Base-by-base conservation (phyloP, 2,888 invertebrate species). In the Xylota segnis region DNA sequence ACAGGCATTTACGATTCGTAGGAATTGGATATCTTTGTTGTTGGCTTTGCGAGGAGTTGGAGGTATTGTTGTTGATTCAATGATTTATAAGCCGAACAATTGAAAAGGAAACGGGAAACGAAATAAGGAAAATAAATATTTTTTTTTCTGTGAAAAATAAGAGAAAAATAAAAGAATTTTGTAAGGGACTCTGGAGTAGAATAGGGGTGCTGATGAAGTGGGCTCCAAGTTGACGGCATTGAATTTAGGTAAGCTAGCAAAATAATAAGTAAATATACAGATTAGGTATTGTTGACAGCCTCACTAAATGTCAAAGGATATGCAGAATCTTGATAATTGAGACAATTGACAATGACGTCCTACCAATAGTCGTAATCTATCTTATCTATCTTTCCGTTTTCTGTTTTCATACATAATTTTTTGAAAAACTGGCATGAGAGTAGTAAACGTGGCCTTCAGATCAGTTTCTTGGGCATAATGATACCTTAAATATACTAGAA, bases 81-180 rank as follows among this genome's bases (percentile, higher is more conserved):
- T 84, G 81, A 84, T 81, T 84, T 84, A 84, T 78, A 78, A 74
- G 71, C 70, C 70, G 59, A 81, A 84, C 79, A 84, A 81, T 71
- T 81, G 84, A 32, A 76, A 75, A 75, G 72, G 63, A 79, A 84
- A 63, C 74, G 23, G 50, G 47, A 65, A 37, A 63, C 50, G 58
- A 79, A 84, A 52, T 65, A 58, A 79, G 70, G 74, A 79, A 78
- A 63, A 61, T 61, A 45, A 45, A 18, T 34, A n/a, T 70, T 29
- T 50, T n/a, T 40, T 27, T 34, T 50, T 37, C 5, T 45, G 14
- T 23, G 45, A n/a, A 18, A 5, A 43, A 43, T 9, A 23, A n/a
- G 16, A 29, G 23, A 59, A 37, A 34, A 7, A 34, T 37, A 10
- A 5, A 29, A 18, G 18, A 37, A 52, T 61, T 50, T 18, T 72